Evolutionary conservation across 2,888 invertebrate species (phyloP), one percentile per base, ranked within the genome.

Genomic region (Thymelicus lineola): DNA sequence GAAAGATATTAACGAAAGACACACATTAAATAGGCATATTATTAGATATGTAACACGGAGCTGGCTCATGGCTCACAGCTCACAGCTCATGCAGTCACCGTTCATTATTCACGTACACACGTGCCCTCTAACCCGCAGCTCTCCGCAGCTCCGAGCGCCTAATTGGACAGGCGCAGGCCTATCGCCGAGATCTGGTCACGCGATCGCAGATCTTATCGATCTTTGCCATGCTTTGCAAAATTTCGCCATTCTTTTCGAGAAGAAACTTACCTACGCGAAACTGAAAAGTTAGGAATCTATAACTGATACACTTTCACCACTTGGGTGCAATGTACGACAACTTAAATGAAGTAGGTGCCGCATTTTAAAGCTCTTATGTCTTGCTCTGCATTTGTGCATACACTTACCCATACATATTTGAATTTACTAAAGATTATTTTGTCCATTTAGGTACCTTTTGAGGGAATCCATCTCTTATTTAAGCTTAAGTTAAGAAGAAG

Each of bases 181-280:
- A 66, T 66, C 66, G 38, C 9, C 9, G n/a, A n/a, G 66, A 66
- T 66, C 66, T 65, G 59, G 60, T 60, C 66, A 66, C 66, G 66
- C 66, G 60, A 66, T 66, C 66, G 60, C 58, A 48, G 60, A 66
- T 66, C 60, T 59, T 66, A 66, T 60, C 60, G 66, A 17, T 58
- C 36, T 46, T 7, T 42, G 50, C 45, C 42, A 46, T 7, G 20
- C 45, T 65, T 57, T 36, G 15, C 35, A 36, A 57, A 55, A 57
- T 36, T 57, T 57, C 57, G n/a, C 57, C 57, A 36, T 57, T 57
- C 36, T 36, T 57, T 57, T n/a, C 35, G 14, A 20, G 35, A 57
- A n/a, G 14, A 35, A 28, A 28, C 28, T 28, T 28, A 28, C 28
- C 5, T 28, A 28, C 28, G 28, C 10, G n/a, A n/a, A 36, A n/a